These are phyloP conservation scores for Mola mola DNA, from an alignment of 2,113 vertebrate genomes.

Conservation along the genomic window DNA sequence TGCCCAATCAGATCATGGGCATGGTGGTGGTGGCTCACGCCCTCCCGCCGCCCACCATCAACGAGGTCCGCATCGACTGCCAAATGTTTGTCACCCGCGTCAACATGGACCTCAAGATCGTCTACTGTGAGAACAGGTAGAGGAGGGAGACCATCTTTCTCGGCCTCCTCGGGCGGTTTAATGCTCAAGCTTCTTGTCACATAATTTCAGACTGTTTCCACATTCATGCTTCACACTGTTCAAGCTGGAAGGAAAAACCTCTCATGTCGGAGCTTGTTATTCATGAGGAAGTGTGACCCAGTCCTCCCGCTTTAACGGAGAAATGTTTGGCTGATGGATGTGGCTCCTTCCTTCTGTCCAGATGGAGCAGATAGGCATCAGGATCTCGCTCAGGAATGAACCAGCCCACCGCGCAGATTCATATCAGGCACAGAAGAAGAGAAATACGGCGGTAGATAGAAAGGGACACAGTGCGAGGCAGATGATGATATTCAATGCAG, in stretches of 20 bases:
- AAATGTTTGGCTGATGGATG: conserved; percentile 59
- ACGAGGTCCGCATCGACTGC: conserved; percentile 99
- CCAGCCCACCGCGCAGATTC: conserved; percentile 44
- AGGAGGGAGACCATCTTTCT: no score
- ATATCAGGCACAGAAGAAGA: conserved; percentile 28
- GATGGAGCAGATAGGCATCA: conserved; percentile 64
- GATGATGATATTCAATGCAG: conserved; percentile 55
- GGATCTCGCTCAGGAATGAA: conserved; percentile 52
- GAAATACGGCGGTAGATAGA: conserved; percentile 57
- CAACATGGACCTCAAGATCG: conserved; percentile 99
- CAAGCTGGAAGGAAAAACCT: background rate
- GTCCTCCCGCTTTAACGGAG: conserved; percentile 57
- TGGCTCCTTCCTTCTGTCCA: conserved; percentile 50
- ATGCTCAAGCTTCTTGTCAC: no score
- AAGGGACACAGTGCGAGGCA: conserved; percentile 38
- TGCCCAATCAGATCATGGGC: conserved; percentile 96
- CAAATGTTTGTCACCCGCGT: conserved; percentile 99
- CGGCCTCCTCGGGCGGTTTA: no score
- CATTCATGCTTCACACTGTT: conserved; percentile 4
- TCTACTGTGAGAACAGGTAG: conserved; percentile 99
- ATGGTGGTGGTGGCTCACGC: conserved; percentile 97
- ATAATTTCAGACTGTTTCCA: conserved; percentile 5
- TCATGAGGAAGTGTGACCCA: conserved; percentile 62
- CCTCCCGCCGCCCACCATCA: conserved; percentile 97
- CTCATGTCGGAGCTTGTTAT: conserved; percentile 39